Evolutionary conservation across 2,888 invertebrate species (phyloP).

Genomic region (Dasysyrphus albostriatus): DNA sequence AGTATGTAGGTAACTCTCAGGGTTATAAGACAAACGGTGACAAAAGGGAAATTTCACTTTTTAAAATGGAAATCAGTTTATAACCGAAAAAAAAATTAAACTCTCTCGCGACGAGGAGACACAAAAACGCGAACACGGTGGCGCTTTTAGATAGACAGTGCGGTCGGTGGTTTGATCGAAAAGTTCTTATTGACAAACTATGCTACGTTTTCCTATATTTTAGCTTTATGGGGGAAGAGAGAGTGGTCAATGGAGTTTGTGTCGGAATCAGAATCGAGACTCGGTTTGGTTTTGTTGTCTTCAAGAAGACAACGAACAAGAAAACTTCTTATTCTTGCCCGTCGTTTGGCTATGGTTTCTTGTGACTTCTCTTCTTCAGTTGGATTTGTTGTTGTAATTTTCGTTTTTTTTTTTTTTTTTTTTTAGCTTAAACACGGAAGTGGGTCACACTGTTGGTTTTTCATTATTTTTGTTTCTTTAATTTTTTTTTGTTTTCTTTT

Average conservation of each 20-base stretch:
- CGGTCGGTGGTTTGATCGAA: constrained; percentile 36
- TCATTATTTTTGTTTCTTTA: constrained; percentile 73
- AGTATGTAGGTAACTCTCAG: constrained; percentile 36
- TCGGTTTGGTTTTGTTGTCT: constrained; percentile 6
- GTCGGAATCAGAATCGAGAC: constrained; percentile 1
- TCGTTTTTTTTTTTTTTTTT: constrained; percentile 21
- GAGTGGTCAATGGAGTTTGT: constrained; percentile 18
- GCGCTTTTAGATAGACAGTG: constrained; percentile 58
- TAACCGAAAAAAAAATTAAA: constrained; percentile 55
- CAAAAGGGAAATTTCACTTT: constrained; percentile 69
- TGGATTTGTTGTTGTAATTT: constrained; percentile 21
- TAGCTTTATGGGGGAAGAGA: constrained; percentile 27
- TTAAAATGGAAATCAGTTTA: constrained; percentile 67
- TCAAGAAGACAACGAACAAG: constrained; percentile 34
- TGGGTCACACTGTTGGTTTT: constrained; percentile 74
- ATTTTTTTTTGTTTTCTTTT: constrained; percentile 56
- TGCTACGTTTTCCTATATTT: constrained; percentile 60
- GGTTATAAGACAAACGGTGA: constrained; percentile 35
- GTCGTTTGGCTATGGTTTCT: constrained; percentile 61
- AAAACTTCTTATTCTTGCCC: constrained; percentile 58
- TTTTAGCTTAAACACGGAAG: constrained; percentile 67
- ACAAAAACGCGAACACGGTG: constrained; percentile 45
- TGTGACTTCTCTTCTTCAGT: constrained; percentile 34
- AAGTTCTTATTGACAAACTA: constrained; percentile 67
- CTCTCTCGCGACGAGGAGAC: constrained; percentile 46